Base-by-base conservation (phyloP, 2,888 invertebrate genomes). In the Ochropacha duplaris region DNA sequence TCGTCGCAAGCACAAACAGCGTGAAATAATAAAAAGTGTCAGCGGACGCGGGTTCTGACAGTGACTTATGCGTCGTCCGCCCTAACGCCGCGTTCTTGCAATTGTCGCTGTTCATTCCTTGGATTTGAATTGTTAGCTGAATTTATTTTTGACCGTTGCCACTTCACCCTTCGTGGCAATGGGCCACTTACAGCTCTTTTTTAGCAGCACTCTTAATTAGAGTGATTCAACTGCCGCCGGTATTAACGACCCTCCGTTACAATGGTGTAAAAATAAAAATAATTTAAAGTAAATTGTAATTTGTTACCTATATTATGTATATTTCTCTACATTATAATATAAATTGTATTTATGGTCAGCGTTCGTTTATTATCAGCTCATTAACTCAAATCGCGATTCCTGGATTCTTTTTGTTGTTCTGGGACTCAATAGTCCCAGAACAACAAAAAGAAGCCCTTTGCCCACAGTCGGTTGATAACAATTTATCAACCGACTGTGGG, bases 21-120 rank as follows among this genome's bases (percentile, higher is more conserved):
- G 76, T 68, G 76, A 81, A 83, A 76, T 80, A 79, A 79, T 80
- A 85, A 88, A 89, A 86, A 83, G 80, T 79, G 82, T 72, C 72
- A 61, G 78, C 74, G 75, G 81, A 74, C 77, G 69, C 78, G 82
- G 86, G 76, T 73, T 69, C 71, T 88, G 91, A 90, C 91, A 90
- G 84, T 91, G 91, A 90, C 83, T 87, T 91, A 91, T 90, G 86
- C 83, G 81, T 72, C 76, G 73, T 74, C 82, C 84, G 81, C 85
- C 86, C 84, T 83, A 83, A 72, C 9, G 69, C 76, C 81, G 78
- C 84, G 80, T 79, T 69, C 78, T 75, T 80, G 81, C 86, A 82
- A 81, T 86, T 83, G 86, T 85, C 81, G 81, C 81, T 74, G 69
- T 83, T 84, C 81, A 83, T 83, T 83, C 79, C 71, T 77, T n/a